A percentile compares a stretch with the other conserved stretches of the same genome.
Evolutionary conservation across 1,140 invertebrate genomes (phyloP).

Genomic region (Zaprionus ghesquierei): DNA sequence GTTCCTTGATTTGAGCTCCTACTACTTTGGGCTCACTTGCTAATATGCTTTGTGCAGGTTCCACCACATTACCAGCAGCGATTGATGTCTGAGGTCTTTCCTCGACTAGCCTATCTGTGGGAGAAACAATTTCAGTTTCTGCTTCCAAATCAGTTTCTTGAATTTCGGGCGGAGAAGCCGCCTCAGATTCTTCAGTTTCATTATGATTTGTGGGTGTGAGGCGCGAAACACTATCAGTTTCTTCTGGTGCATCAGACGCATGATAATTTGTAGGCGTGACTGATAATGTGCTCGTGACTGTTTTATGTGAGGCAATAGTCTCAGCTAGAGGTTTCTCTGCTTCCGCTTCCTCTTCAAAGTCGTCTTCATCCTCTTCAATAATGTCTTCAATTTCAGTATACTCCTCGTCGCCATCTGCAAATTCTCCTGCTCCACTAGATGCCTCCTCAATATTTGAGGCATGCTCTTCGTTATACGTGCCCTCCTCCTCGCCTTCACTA

Average conservation of each 20-base stretch:
- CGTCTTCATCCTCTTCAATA: constrained; percentile 51
- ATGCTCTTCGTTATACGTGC: constrained; percentile 56
- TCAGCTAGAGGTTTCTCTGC: constrained; percentile 8
- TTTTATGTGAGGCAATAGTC: constrained; percentile 21
- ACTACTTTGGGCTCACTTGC: not conserved
- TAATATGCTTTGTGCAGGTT: not conserved
- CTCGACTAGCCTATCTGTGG: constrained; percentile 30
- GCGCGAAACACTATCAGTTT: constrained; percentile 44
- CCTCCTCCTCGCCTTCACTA: constrained; percentile 82
- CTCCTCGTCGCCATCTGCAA: constrained; percentile 29
- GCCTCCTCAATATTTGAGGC: constrained; percentile 55
- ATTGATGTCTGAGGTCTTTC: too few species aligned
- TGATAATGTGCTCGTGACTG: constrained; percentile 54
- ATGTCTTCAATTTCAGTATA: constrained; percentile 68
- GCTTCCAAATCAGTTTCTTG: constrained; percentile 19
- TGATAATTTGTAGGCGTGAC: constrained; percentile 58
- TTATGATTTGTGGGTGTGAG: constrained; percentile 22
- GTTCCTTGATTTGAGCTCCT: not conserved
- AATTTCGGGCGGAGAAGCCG: constrained; percentile 52
- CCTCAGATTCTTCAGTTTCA: constrained; percentile 23
- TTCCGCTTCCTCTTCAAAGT: constrained; percentile 25
- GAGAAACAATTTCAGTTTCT: constrained; percentile 49
- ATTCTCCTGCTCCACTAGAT: constrained; percentile 49
- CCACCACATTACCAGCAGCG: not conserved
- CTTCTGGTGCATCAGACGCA: constrained; percentile 19